Conservation (phyloP, 2,888 invertebrate genomes). For the Brachynemurus nebulosus region DNA sequence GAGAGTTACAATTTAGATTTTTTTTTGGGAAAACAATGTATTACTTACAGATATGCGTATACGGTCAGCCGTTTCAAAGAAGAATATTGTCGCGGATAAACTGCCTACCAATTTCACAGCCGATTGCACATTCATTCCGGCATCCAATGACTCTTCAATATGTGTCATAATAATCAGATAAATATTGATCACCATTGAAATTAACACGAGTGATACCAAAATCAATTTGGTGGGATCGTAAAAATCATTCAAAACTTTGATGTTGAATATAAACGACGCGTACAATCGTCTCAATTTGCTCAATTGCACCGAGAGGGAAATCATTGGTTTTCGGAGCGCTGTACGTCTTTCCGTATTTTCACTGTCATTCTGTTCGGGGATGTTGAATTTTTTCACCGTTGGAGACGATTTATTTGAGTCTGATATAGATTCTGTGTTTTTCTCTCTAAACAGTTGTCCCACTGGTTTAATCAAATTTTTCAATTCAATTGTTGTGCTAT, state of each 20-base stretch:
- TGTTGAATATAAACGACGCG: conserved; percentile 5
- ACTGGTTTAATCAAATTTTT: too few relatives aligned
- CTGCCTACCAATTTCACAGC: conserved; percentile 3
- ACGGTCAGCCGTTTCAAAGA: conserved; percentile 4
- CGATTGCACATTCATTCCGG: neutral
- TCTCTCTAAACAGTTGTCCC: too few relatives aligned
- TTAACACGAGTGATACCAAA: conserved; percentile 14
- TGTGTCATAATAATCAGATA: conserved; percentile 15
- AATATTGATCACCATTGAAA: conserved; percentile 17
- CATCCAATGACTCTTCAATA: conserved; percentile 8
- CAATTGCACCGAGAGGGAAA: neutral
- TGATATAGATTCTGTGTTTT: neutral
- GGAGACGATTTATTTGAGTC: neutral
- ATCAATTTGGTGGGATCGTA: conserved; percentile 15
- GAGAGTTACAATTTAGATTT: neutral
- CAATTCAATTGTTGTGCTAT: too few relatives aligned
- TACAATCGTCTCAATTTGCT: conserved; percentile 5
- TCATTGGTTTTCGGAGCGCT: neutral
- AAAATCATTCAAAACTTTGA: conserved; percentile 11
- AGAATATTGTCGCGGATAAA: neutral
- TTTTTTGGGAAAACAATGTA: neutral
- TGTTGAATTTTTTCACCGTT: neutral
- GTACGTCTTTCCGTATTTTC: neutral
- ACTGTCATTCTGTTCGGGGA: neutral
- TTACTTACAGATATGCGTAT: conserved; percentile 4